Evolutionary conservation across 92 coral and sea anemone genomes (phyloP), one percentile per base, ranked within the genome.

Genomic region (Meandrina meandrites): DNA sequence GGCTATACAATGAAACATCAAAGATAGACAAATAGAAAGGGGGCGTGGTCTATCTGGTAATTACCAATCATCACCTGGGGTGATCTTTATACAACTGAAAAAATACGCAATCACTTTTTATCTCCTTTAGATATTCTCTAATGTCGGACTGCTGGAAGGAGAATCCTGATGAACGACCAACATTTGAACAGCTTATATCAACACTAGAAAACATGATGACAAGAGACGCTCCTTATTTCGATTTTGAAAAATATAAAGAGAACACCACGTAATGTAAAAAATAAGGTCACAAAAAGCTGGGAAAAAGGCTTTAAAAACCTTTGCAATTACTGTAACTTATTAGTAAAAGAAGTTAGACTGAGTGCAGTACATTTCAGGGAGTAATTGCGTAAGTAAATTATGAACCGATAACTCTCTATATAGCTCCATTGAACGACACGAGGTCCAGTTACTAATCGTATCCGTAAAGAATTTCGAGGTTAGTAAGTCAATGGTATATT

Each of bases 91-190:
- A 48, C 12, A 9, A 48, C 53, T 48, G 18, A 69, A 70, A 36
- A 72, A 14, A 7, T 22, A 2, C 62, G n/a, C 21, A 11, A 40
- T 57, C 1, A 21, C 34, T 24, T 8, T n/a, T 27, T n/a, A n/a
- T 64, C 15, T 13, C 14, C 67, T n/a, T 32, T 40, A 81, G 85
- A 36, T 81, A 81, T 64, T 31, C 54, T 18, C 11, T 81, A 40
- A 81, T 45, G 76, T 24, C 67, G 31, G 85, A 67, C 75, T 81
- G 85, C 18, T 81, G 85, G 85, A 81, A 67, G 60, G 85, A 81
- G 24, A 51, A 81, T 40, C 76, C 85, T 34, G 60, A 81, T 11
- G 85, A 81, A 27, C 35, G 85, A 81, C 76, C 85, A 15, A 37
- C 85, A 66, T 81, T 81, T 64, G 76, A 24, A 8, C 40, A 81